Evolutionary conservation across 92 coral and sea anemone species (phyloP).

Genomic region (Paramuricea clavata): DNA sequence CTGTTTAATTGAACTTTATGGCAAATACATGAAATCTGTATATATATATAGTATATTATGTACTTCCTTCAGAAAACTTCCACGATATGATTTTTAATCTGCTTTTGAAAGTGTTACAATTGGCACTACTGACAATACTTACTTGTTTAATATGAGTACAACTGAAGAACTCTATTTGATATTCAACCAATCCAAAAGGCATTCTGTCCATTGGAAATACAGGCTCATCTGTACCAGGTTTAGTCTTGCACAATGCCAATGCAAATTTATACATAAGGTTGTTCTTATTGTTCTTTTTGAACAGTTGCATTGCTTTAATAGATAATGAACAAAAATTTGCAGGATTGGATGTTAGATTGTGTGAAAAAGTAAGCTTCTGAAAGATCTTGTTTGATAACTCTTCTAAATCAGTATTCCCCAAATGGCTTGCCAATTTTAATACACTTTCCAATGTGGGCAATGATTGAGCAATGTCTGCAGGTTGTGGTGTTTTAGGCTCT

Average conservation of each 20-base stretch:
- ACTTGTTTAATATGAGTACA: constrained; percentile 80
- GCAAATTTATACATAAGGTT: constrained; percentile 24
- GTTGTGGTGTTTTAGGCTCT: background rate
- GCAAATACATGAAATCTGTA: too few species aligned
- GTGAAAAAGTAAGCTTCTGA: background rate
- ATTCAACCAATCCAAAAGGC: constrained; percentile 84
- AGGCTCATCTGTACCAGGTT: background rate
- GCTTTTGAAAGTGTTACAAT: too few species aligned
- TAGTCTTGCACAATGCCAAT: background rate
- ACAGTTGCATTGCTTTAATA: background rate
- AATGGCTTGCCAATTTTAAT: background rate
- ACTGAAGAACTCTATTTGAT: constrained; percentile 72
- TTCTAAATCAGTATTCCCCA: background rate
- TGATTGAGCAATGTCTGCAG: background rate
- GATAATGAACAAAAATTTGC: constrained; percentile 3
- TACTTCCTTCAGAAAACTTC: too few species aligned
- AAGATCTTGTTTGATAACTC: background rate
- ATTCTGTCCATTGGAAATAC: constrained; percentile 55
- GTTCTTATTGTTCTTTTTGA: background rate
- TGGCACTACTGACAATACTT: too few species aligned
- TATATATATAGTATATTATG: too few species aligned
- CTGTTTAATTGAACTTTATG: too few species aligned
- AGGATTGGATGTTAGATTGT: background rate
- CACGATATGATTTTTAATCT: too few species aligned
- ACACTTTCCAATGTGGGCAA: background rate